These are phyloP conservation scores for Linyphia triangularis DNA, from an alignment of 2,888 invertebrate genomes.

Conservation along the genomic window DNA sequence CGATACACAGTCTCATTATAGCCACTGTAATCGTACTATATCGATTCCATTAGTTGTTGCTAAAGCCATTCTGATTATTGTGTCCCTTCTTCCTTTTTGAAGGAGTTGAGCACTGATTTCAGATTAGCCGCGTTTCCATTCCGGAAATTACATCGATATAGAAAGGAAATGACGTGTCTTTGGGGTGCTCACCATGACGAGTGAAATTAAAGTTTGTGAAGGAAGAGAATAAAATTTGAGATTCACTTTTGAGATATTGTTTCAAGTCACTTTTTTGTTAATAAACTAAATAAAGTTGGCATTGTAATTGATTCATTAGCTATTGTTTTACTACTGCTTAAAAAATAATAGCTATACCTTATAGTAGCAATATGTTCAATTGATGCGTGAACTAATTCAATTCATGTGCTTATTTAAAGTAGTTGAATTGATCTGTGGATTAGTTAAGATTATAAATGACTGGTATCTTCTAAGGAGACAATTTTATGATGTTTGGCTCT, in stretches of 20 bases:
- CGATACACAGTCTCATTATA: not conserved
- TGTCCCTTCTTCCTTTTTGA: not conserved
- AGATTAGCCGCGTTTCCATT: slow-evolving; percentile 49
- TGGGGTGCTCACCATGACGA: not conserved
- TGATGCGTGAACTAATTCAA: too few relatives aligned
- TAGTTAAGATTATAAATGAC: too few relatives aligned
- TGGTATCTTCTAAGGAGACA: too few relatives aligned
- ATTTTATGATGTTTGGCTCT: too few relatives aligned
- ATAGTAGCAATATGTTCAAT: too few relatives aligned
- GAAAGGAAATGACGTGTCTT: slow-evolving; percentile 47
- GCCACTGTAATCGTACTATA: not conserved
- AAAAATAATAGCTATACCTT: too few relatives aligned
- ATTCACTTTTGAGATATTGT: not conserved
- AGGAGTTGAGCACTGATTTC: slow-evolving; percentile 15
- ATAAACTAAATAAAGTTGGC: not conserved
- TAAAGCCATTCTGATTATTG: not conserved
- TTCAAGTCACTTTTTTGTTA: not conserved
- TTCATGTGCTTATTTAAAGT: too few relatives aligned
- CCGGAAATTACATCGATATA: slow-evolving; percentile 55
- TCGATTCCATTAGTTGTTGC: not conserved
- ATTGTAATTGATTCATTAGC: not conserved
- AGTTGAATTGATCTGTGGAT: too few relatives aligned
- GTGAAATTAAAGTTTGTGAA: slow-evolving; percentile 44
- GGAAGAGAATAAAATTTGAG: slow-evolving; percentile 23
- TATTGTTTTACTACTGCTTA: not conserved